These are phyloP conservation scores for Chrysoperla carnea DNA, from an alignment of 1,140 invertebrate genomes.

Conservation along the genomic window DNA sequence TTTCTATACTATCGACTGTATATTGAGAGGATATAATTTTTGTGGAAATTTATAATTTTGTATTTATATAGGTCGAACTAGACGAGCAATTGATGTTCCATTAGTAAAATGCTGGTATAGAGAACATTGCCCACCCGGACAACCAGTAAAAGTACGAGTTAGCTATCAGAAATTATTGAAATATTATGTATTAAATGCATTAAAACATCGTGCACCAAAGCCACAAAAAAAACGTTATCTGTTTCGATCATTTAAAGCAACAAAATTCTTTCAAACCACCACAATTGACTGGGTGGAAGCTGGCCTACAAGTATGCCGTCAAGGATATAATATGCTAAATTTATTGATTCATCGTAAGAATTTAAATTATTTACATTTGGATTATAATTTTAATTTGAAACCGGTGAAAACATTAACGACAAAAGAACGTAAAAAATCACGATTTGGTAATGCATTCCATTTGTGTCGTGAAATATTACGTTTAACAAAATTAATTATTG, in stretches of 20 bases:
- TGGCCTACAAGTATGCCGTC: slow-evolving; percentile 92
- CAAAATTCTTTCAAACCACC: slow-evolving; percentile 99
- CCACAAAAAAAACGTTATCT: slow-evolving; percentile 96
- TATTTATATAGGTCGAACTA: slow-evolving; percentile 36
- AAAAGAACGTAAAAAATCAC: slow-evolving; percentile 97
- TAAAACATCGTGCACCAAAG: slow-evolving; percentile 94
- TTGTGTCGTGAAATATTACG: slow-evolving; percentile 95
- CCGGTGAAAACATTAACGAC: slow-evolving; percentile 99
- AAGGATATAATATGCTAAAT: slow-evolving; percentile 99
- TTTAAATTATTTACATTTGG: slow-evolving; percentile 97
- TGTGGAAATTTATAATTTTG: not conserved
- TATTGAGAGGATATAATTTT: no score
- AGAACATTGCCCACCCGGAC: slow-evolving; percentile 95
- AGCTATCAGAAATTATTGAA: slow-evolving; percentile 98
- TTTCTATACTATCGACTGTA: no score
- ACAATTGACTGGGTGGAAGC: slow-evolving; percentile 99
- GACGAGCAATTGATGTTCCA: slow-evolving; percentile 91
- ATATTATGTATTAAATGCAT: slow-evolving; percentile 93
- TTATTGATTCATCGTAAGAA: slow-evolving; percentile 98
- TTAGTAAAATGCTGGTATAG: slow-evolving; percentile 95
- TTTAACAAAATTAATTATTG: slow-evolving; percentile 94
- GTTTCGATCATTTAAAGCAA: slow-evolving; percentile 98
- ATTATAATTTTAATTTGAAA: slow-evolving; percentile 99
- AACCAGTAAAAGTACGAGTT: slow-evolving; percentile 97
- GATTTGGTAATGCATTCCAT: slow-evolving; percentile 99